Percentiles rank a stretch among this genome's conserved stretches.
Evolutionary conservation across 2,797 vertebrate species (phyloP).

Genomic region (Peromyscus nudipes): DNA sequence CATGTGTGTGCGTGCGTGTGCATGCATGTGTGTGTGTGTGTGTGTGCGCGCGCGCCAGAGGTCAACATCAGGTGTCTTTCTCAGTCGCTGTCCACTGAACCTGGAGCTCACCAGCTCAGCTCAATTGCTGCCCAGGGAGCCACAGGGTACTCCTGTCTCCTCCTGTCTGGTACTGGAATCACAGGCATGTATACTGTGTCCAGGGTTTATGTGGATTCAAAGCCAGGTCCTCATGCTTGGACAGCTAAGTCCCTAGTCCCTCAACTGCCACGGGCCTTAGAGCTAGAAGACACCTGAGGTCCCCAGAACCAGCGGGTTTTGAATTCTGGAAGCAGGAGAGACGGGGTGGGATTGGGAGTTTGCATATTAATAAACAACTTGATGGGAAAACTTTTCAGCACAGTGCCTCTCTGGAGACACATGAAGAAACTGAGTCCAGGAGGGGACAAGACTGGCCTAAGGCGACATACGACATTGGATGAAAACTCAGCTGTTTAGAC

Average conservation of each 20-base stretch:
- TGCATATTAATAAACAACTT: background rate
- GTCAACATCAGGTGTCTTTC: background rate
- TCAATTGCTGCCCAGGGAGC: background rate
- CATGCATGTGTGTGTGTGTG: background rate
- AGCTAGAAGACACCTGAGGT: background rate
- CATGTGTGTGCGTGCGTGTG: background rate
- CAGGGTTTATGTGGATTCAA: background rate
- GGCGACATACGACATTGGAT: background rate
- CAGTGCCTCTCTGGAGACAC: background rate
- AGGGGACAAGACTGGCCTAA: background rate
- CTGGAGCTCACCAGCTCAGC: background rate
- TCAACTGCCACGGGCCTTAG: background rate
- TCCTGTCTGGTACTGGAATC: background rate
- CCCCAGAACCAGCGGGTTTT: background rate
- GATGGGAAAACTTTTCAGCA: background rate
- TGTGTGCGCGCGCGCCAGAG: background rate
- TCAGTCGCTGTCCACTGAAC: background rate
- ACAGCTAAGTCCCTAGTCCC: background rate
- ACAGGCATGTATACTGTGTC: background rate
- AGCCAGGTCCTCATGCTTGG: background rate
- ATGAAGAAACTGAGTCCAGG: background rate
- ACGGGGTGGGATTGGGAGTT: background rate
- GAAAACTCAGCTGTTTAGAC: background rate
- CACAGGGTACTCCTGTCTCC: background rate
- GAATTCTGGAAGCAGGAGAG: background rate